A percentile compares a stretch with the other conserved stretches of the same genome.
Conservation (phyloP, 2,888 invertebrate species). For the Ectropis crepuscularia region DNA sequence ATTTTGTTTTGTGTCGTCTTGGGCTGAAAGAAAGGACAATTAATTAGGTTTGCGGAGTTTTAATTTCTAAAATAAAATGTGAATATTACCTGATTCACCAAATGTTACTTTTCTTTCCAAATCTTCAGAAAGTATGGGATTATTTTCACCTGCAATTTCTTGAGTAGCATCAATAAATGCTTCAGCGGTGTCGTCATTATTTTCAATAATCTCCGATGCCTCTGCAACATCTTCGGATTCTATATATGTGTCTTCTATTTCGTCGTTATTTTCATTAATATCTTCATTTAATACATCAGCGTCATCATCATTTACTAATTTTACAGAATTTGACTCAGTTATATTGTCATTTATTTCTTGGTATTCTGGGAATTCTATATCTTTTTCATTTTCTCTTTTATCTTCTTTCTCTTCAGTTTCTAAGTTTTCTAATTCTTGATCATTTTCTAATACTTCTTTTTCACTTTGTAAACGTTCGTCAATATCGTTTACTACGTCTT, state of each 20-base stretch:
- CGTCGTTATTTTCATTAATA: neutral
- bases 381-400: neutral
- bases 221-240: conserved; percentile 9
- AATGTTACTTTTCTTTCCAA: conserved; percentile 25
- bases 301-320: neutral
- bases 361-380: neutral
- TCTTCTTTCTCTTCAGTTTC: neutral
- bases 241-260: conserved; percentile 10
- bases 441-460: neutral
- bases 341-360: neutral
- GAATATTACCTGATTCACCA: conserved; percentile 11
- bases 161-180: conserved; percentile 19
- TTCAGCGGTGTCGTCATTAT: conserved; percentile 5
- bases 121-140: conserved; percentile 9
- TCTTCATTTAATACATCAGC: neutral
- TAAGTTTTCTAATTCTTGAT: neutral
- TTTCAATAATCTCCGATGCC: conserved; percentile 1
- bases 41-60: no score
- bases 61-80: neutral
- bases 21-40: neutral
- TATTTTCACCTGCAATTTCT: conserved; percentile 1
- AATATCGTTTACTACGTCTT: neutral
- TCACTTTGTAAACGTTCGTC: neutral
- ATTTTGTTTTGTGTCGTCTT: conserved; percentile 1
- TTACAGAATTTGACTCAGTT: no score